Base-by-base conservation (phyloP, 2,888 invertebrate genomes). In the Fragum fragum region DNA sequence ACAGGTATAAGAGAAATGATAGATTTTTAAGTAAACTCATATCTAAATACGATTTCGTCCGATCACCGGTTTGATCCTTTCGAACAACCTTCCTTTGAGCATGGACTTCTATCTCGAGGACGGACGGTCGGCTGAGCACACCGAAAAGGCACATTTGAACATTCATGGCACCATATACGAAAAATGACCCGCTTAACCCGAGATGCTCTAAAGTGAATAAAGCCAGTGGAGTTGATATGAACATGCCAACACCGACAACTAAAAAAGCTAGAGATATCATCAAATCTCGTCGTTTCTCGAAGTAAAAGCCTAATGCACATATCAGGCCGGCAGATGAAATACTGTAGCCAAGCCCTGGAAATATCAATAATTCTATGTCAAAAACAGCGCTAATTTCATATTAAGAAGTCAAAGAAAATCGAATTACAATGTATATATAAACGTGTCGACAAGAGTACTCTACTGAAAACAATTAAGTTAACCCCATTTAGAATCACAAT, bases 271-370 rank as follows among this genome's bases (percentile, higher is more conserved):
- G 16, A 7, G 85, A 78, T 3, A 85, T 57, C 21, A 80, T 77
- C 1, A 71, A 36, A 28, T 83, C 75, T n/a, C 82, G 74, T 26
- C 79, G 73, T 39, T 78, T 77, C 18, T 83, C 68, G 72, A 88
- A 88, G 73, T 87, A 87, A 71, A 82, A 88, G 0, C 88, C 87
- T 2, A 85, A 32, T 9, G 69, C 80, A 21, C 87, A 81, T 26
- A 87, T 76, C 28, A 79, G 52, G 3, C 87, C 86, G 0, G 86
- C 69, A 16, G 77, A 78, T 1, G 73, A 71, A 18, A 86, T 26
- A 5, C 82, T 80, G 52, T 81, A 85, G 0, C 88, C 87, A 28
- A 82, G 29, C 18, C 88, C 88, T 88, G 79, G 7, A 88, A 83
- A 23, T 32, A 32, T 29, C 36, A 69, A 26, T 3, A 36, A 36